These are phyloP conservation scores for Siphamia tubifer DNA, from an alignment of 2,113 vertebrate species.

Conservation along the genomic window DNA sequence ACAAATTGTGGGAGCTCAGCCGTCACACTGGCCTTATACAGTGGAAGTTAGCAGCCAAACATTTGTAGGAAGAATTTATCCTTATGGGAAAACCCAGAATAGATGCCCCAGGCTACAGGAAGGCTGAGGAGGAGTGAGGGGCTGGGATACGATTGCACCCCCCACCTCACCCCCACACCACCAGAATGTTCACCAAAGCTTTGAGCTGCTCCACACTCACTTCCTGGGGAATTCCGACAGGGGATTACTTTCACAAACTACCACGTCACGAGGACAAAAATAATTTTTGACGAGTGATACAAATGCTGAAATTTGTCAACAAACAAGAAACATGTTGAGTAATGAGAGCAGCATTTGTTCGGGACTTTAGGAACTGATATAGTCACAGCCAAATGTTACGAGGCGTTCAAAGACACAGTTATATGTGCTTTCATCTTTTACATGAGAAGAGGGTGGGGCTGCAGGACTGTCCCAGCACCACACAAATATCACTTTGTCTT, in stretches of 20 bases:
- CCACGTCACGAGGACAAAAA: constrained; percentile 43
- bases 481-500: too few relatives aligned
- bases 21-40: constrained; percentile 18
- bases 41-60: constrained; percentile 39
- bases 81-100: constrained; percentile 73
- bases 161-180: too few relatives aligned
- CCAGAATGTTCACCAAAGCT: constrained; percentile 50
- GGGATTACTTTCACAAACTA: constrained; percentile 48
- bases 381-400: constrained; percentile 13
- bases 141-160: constrained; percentile 52
- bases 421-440: constrained; percentile 1
- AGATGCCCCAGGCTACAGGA: constrained; percentile 54
- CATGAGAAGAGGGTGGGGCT: constrained; percentile 2
- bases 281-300: constrained; percentile 52
- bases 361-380: not conserved
- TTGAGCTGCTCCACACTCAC: constrained; percentile 10
- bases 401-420: not conserved
- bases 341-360: constrained; percentile 44
- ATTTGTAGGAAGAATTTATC: constrained; percentile 66
- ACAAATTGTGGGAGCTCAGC: constrained; percentile 1
- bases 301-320: constrained; percentile 60
- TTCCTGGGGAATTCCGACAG: constrained; percentile 62
- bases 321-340: constrained; percentile 40
- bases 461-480: not conserved
- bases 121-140: constrained; percentile 32